Evolutionary conservation across 2,888 invertebrate genomes (phyloP), one percentile per base, ranked within the genome.

Genomic region (Amiota communis): DNA sequence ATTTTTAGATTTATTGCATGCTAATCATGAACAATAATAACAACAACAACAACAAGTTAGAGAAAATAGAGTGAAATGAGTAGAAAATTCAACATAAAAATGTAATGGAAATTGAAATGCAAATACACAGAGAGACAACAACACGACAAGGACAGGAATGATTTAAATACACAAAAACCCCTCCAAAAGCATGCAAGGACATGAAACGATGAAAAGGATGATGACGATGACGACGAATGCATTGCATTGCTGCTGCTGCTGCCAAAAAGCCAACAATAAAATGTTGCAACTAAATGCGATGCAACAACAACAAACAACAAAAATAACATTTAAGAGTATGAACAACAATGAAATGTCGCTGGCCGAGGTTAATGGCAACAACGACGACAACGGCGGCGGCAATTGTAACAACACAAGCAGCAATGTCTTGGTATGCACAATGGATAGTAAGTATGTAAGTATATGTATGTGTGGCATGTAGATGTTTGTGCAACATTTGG

Each of bases 101-200:
- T 85, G 80, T 84, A 83, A 83, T 83, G 86, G 84, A 83, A 83
- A 83, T 83, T 83, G 86, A 83, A 83, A 83, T 83, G 83, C 86
- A 83, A 83, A 83, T 83, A 81, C 83, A 77, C 77, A 76, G 74
- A 75, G 80, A 81, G 85, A 85, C 83, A 82, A 84, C 85, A 82
- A 82, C 85, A 82, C 85, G 83, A 82, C 49, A 36, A 36, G 6
- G 36, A 36, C 36, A 36, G 36, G 6, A 36, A 36, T 36, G 36
- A 36, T 6, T 36, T 36, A 36, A 36, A 36, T 36, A 36, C 36
- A 36, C 36, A 36, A 36, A 36, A 36, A 2, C 36, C 36, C 6
- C 36, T 6, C 36, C 36, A 6, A 4, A 2, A 23, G 3, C 1
- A 36, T 6, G 6, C 36, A 6, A 36, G 36, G 36, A 36, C 36